phyloP scores from a whole-genome alignment of 1,140 invertebrate genomes.

The Calliopsis andreniformis region DNA sequence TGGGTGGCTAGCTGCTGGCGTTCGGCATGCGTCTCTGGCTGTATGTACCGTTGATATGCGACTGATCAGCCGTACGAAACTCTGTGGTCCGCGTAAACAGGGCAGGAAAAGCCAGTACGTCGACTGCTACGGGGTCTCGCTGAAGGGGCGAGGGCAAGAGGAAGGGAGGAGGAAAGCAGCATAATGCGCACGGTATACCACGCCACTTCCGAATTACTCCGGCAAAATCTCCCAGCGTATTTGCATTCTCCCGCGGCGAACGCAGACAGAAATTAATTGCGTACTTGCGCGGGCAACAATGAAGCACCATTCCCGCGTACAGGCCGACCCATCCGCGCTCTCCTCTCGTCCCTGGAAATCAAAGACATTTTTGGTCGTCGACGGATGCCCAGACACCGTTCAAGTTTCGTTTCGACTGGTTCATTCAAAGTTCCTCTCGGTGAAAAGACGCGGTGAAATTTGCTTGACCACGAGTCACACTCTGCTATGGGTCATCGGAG shows the following conservation, averaged over 20 bases:
- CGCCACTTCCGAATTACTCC: constrained; percentile 78
- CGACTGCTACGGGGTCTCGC: constrained; percentile 15
- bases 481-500: no score
- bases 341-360: constrained; percentile 70
- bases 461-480: constrained; percentile 18
- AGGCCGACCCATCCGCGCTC: constrained; percentile 33
- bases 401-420: constrained; percentile 59
- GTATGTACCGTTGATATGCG: constrained; percentile 20
- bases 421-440: constrained; percentile 30
- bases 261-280: constrained; percentile 79
- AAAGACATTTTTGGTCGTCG: constrained; percentile 72
- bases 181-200: constrained; percentile 78
- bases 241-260: constrained; percentile 75
- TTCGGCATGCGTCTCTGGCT: constrained; percentile 5
- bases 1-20: neutral
- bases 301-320: constrained; percentile 69
- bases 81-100: constrained; percentile 49
- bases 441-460: constrained; percentile 11
- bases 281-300: constrained; percentile 76
- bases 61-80: constrained; percentile 49
- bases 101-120: constrained; percentile 48
- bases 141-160: neutral
- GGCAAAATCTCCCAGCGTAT: constrained; percentile 78
- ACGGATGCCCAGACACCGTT: constrained; percentile 36
- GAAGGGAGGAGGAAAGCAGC: constrained; percentile 60